Evolutionary conservation across 2,797 vertebrate species (phyloP).

Genomic region (Tapera naevia): DNA sequence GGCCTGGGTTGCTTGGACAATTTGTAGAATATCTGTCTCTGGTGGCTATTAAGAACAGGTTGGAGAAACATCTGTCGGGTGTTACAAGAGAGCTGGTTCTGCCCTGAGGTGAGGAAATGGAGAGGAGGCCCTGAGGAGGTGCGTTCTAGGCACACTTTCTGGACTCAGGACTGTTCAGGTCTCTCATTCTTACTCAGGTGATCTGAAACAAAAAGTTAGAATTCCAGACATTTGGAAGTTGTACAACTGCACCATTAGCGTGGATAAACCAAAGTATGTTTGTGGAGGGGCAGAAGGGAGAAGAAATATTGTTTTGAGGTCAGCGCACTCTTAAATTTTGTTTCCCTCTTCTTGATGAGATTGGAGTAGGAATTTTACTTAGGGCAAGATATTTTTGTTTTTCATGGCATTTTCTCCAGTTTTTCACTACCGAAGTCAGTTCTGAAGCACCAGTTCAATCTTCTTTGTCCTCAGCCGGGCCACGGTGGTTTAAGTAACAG

Average conservation of each 20-base stretch:
- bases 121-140: neutral
- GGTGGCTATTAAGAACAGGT: neutral
- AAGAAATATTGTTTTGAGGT: neutral
- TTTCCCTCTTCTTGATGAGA: neutral
- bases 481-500: constrained; percentile 39
- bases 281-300: neutral
- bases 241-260: neutral
- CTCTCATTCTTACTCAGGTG: neutral
- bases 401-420: neutral
- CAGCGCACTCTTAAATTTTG: neutral
- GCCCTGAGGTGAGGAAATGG: neutral
- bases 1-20: neutral
- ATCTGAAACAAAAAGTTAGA: neutral
- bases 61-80: neutral
- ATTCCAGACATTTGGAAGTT: neutral
- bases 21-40: neutral
- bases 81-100: neutral
- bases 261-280: neutral
- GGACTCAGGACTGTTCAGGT: neutral
- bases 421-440: neutral
- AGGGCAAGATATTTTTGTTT: neutral
- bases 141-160: neutral
- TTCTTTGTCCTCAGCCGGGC: neutral
- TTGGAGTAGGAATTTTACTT: neutral
- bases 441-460: neutral